Evolutionary conservation across 2,113 vertebrate genomes (phyloP), one percentile per base, ranked within the genome.

Genomic region (Coreoperca whiteheadi): DNA sequence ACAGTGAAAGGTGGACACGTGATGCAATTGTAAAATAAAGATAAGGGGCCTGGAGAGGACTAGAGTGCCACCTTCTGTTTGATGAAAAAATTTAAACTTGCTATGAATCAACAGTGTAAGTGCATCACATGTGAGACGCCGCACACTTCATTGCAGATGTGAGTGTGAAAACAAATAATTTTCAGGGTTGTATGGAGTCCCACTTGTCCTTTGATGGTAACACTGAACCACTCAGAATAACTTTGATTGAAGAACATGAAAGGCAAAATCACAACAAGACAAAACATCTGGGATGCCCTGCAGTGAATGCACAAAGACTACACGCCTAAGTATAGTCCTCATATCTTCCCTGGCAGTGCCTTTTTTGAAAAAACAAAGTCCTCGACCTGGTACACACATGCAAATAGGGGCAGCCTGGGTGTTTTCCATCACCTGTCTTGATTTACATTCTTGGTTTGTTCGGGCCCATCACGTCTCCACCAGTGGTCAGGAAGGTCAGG

Each of bases 331-430:
- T 28, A 25, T 25, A 37, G 54, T 65, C 21, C n/a, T 64, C n/a
- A 18, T 28, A 4, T 67, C 30, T 54, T 81, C 76, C 41, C 82
- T 60, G 65, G 64, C 79, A 30, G 72, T 32, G 43, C 83, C 93
- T 89, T 88, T 83, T 96, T 95, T 95, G 95, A 94, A 92, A n/a
- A 96, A 95, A 81, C 95, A 95, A 96, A 96, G 95, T 83, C 63
- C 61, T 85, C 21, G 60, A 69, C 70, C 82, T 87, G 87, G 68
- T 68, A 79, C 91, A 85, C 85, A 82, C 84, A 95, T 95, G 94
- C 94, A 95, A 95, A 96, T 94, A 76, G n/a, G 61, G 67, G 59
- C 67, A 67, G 83, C 75, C 86, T 70, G 77, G 85, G 92, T 90
- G 82, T 94, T 95, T 96, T 95, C 94, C 94, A 94, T 94, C 83